Base-by-base conservation (phyloP, 1,140 invertebrate species). In the Aleiodes sp. region DNA sequence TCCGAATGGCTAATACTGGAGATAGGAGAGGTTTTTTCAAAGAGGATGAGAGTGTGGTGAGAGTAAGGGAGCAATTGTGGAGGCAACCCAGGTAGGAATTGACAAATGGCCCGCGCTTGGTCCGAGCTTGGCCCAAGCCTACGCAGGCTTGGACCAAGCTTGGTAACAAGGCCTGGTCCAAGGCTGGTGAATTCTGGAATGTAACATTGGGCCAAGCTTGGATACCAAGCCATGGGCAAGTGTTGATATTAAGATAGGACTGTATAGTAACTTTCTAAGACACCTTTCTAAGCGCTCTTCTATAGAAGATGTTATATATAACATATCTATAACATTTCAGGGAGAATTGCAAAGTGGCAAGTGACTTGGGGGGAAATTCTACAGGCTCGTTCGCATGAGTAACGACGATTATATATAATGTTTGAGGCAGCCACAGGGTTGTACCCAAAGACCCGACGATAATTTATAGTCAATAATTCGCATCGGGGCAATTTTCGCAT, bases 381-480 rank as follows among this genome's bases (percentile, higher is more conserved):
- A 10, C 24, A 33, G 41, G 70, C 65, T 63, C 77, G 73, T 81
- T 81, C 77, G 79, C 77, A 80, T 82, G 79, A 80, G 71, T 80
- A 81, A 82, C 78, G 75, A 76, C 69, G 73, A 64, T 16, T 35
- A 70, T 66, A 66, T 60, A 43, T 63, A 73, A 78, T 9, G 35
- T 21, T 65, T 46, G 21, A 29, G 29, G 39, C 35, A 69, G 73
- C 59, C 68, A 64, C 46, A 69, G 75, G 73, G 72, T 75, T 72
- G 76, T 73, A 69, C 76, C 78, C 59, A 73, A 39, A 9, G 12
- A 43, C 39, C 39, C 39, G n/a, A 16, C 12, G n/a, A 78, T 80
- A 81, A 82, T 82, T 82, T 82, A 81, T 82, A 77, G 80, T 80
- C 80, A 76, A 81, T 82, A 82, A 82, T 80, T 82, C 78, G 79